Evolutionary conservation across 2,888 invertebrate species (phyloP).

Genomic region (Andrena dorsata): DNA sequence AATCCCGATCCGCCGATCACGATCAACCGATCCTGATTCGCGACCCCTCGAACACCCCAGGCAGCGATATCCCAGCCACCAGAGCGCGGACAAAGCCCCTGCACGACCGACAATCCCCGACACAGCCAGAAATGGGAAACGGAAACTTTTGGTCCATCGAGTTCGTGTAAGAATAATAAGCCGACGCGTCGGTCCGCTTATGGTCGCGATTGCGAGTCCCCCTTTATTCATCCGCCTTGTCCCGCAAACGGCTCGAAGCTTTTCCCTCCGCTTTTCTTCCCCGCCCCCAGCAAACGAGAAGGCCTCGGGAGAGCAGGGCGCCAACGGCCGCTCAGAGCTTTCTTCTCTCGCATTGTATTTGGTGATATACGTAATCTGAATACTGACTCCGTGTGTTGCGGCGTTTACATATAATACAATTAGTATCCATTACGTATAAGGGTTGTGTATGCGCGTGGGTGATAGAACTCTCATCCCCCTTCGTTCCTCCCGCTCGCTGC

Average conservation of each 20-base stretch:
- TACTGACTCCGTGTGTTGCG: slow-evolving; percentile 81
- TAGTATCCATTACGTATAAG: slow-evolving; percentile 72
- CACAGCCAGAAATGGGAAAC: slow-evolving; percentile 62
- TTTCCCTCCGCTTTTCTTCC: slow-evolving; percentile 23
- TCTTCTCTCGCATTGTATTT: slow-evolving; percentile 80
- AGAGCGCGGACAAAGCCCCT: not conserved
- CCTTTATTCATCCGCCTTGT: slow-evolving; percentile 3
- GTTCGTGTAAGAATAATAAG: slow-evolving; percentile 38
- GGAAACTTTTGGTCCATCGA: slow-evolving; percentile 69
- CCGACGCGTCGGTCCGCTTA: not conserved
- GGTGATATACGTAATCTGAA: slow-evolving; percentile 82
- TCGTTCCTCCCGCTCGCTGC: not conserved
- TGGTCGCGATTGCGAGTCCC: not conserved
- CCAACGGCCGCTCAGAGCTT: slow-evolving; percentile 63
- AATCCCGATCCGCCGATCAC: too few species aligned
- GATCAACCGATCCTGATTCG: not conserved
- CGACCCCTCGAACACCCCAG: not conserved
- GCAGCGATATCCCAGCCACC: too few species aligned
- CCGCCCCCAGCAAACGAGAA: slow-evolving; percentile 26
- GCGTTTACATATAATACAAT: slow-evolving; percentile 78
- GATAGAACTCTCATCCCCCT: slow-evolving; percentile 31
- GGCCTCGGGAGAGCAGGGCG: slow-evolving; percentile 71
- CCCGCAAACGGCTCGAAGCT: not conserved
- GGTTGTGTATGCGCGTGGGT: slow-evolving; percentile 64
- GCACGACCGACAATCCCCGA: slow-evolving; percentile 23